These are phyloP conservation scores for Polietes domitor DNA, from an alignment of 2,888 invertebrate genomes.

Conservation along the genomic window DNA sequence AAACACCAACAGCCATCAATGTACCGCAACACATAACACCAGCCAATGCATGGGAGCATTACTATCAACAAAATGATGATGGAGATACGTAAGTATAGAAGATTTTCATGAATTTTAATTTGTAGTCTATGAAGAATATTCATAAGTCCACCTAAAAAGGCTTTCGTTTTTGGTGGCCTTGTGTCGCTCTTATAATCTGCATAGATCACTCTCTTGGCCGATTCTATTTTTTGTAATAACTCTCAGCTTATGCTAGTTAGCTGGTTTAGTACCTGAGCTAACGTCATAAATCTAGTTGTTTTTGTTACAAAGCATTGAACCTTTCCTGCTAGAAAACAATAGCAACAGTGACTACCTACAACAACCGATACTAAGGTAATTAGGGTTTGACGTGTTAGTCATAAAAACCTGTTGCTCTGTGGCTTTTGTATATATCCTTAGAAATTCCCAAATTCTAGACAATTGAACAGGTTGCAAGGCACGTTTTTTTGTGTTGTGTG, in stretches of 20 bases:
- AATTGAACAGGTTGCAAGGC: slow-evolving; percentile 40
- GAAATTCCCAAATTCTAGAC: slow-evolving; percentile 40
- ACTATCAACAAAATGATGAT: slow-evolving; percentile 90
- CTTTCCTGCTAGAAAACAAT: not conserved
- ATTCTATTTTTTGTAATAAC: no score
- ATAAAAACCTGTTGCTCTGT: slow-evolving; percentile 53
- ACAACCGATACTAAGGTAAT: slow-evolving; percentile 19
- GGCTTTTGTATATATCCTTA: slow-evolving; percentile 26
- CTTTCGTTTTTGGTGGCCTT: no score
- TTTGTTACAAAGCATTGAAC: not conserved
- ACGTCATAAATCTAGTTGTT: not conserved
- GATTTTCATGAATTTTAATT: no score
- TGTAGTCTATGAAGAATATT: no score
- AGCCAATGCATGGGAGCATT: slow-evolving; percentile 83
- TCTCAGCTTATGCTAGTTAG: no score
- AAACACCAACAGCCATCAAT: slow-evolving; percentile 63
- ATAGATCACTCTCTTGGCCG: no score
- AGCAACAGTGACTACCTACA: not conserved
- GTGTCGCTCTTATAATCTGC: no score
- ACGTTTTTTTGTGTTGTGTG: not conserved
- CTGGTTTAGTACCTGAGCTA: not conserved
- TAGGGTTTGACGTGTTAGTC: slow-evolving; percentile 23
- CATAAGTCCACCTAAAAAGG: no score
- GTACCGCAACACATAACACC: slow-evolving; percentile 68
- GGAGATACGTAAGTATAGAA: slow-evolving; percentile 96